Percentiles rank a stretch among this genome's conserved stretches.
These are phyloP conservation scores for Danaus melanippus DNA, from an alignment of 1,140 invertebrate genomes.

Conservation along the genomic window DNA sequence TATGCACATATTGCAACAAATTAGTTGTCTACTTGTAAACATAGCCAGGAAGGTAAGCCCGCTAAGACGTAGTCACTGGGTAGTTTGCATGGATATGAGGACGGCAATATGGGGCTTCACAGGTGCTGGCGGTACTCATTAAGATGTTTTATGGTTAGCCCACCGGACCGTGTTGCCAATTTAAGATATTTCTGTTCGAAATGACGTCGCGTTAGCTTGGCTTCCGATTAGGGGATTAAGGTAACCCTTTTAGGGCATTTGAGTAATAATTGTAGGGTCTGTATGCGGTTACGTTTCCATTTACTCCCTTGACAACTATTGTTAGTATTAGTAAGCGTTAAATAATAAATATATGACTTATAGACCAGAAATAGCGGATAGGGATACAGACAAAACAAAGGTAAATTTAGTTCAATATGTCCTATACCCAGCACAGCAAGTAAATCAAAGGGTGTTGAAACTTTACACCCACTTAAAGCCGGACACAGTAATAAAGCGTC, in stretches of 20 bases:
- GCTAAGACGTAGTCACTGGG: constrained; percentile 63
- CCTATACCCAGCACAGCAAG: constrained; percentile 53
- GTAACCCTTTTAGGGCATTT: constrained; percentile 65
- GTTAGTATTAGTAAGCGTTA: constrained; percentile 2
- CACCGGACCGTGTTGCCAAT: constrained; percentile 68
- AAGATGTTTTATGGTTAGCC: constrained; percentile 70
- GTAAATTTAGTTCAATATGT: constrained; percentile 38
- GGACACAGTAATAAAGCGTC: constrained; percentile 71
- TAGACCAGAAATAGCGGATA: neutral
- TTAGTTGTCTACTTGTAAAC: constrained; percentile 72
- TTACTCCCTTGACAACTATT: constrained; percentile 41
- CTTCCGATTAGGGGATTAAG: constrained; percentile 69
- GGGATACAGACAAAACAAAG: neutral
- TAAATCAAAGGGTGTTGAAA: constrained; percentile 72
- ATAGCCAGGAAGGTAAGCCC: constrained; percentile 61
- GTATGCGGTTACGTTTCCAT: constrained; percentile 49
- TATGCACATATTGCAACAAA: constrained; percentile 74
- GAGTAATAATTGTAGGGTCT: constrained; percentile 58
- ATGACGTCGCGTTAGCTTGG: constrained; percentile 65
- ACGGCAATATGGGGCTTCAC: constrained; percentile 60
- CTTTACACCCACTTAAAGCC: constrained; percentile 72
- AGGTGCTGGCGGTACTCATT: constrained; percentile 68
- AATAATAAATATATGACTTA: constrained; percentile 1
- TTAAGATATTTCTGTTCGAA: constrained; percentile 71
- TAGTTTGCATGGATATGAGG: constrained; percentile 71